Conservation (phyloP, 2,888 invertebrate species). For the Yponomeuta malinellus region DNA sequence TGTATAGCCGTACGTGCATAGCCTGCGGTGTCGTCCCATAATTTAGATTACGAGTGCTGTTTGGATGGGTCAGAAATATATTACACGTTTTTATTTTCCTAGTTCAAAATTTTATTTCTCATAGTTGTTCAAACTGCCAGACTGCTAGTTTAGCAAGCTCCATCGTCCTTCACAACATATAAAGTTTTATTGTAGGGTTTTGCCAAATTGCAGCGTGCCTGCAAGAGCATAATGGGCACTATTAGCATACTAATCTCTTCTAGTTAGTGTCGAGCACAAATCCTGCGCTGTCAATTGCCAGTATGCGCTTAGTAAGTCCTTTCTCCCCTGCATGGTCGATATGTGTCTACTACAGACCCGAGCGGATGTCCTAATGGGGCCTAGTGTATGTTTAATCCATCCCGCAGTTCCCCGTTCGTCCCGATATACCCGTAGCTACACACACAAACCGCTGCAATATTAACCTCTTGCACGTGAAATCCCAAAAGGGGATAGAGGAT, state of each 20-base stretch:
- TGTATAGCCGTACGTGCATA: slow-evolving; percentile 34
- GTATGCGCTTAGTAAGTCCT: slow-evolving; percentile 51
- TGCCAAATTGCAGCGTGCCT: slow-evolving; percentile 50
- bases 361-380: slow-evolving; percentile 9
- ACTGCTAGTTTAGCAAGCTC: slow-evolving; percentile 67
- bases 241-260: slow-evolving; percentile 71
- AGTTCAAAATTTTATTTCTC: slow-evolving; percentile 50
- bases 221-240: slow-evolving; percentile 50
- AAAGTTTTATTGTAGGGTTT: slow-evolving; percentile 62
- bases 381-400: slow-evolving; percentile 13
- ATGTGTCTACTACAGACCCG: not conserved
- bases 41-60: slow-evolving; percentile 54
- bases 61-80: slow-evolving; percentile 71
- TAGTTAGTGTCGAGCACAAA: slow-evolving; percentile 57
- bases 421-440: not conserved
- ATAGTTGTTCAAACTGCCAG: slow-evolving; percentile 57
- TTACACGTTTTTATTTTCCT: slow-evolving; percentile 37
- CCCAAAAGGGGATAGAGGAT: slow-evolving; percentile 45
- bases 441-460: slow-evolving; percentile 23
- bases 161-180: slow-evolving; percentile 41
- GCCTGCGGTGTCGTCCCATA: slow-evolving; percentile 39
- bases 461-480: slow-evolving; percentile 25
- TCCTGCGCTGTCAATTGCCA: slow-evolving; percentile 42
- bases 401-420: not conserved
- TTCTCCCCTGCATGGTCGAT: slow-evolving; percentile 45